These are phyloP conservation scores for Charanyca ferruginea DNA, from an alignment of 2,888 invertebrate species.

Conservation along the genomic window DNA sequence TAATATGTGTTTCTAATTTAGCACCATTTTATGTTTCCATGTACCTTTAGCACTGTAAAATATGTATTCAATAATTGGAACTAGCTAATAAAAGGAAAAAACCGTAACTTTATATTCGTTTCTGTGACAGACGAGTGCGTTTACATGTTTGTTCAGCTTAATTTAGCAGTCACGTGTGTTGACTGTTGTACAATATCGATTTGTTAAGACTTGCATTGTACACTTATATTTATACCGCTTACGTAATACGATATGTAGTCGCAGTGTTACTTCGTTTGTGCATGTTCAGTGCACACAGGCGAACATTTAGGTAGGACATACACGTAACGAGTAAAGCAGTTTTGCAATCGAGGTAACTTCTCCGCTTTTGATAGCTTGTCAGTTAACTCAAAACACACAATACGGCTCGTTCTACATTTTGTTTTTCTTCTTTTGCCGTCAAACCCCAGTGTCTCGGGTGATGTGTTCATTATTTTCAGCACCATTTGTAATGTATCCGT, in stretches of 20 bases:
- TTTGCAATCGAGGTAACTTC: slow-evolving; percentile 61
- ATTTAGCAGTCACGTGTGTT: slow-evolving; percentile 45
- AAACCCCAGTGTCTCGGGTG: slow-evolving; percentile 46
- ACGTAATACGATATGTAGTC: slow-evolving; percentile 53
- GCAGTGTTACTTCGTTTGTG: slow-evolving; percentile 56
- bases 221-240: slow-evolving; percentile 53
- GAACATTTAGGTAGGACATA: slow-evolving; percentile 32
- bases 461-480: slow-evolving; percentile 57
- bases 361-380: slow-evolving; percentile 65
- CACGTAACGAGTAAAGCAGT: slow-evolving; percentile 50
- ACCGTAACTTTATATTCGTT: slow-evolving; percentile 24
- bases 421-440: slow-evolving; percentile 51
- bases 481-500: slow-evolving; percentile 57
- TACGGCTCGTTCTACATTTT: slow-evolving; percentile 59
- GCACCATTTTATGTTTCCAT: slow-evolving; percentile 5
- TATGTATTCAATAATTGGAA: slow-evolving; percentile 15
- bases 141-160: slow-evolving; percentile 51
- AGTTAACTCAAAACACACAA: slow-evolving; percentile 63
- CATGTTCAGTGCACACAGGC: slow-evolving; percentile 45
- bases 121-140: slow-evolving; percentile 47
- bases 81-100: slow-evolving; percentile 26
- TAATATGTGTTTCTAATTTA: slow-evolving; percentile 22
- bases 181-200: slow-evolving; percentile 47
- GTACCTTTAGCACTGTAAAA: neutral
- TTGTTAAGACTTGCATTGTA: slow-evolving; percentile 50